Evolutionary conservation across 2,888 invertebrate species (phyloP).

Genomic region (Eubasilissa splendida): DNA sequence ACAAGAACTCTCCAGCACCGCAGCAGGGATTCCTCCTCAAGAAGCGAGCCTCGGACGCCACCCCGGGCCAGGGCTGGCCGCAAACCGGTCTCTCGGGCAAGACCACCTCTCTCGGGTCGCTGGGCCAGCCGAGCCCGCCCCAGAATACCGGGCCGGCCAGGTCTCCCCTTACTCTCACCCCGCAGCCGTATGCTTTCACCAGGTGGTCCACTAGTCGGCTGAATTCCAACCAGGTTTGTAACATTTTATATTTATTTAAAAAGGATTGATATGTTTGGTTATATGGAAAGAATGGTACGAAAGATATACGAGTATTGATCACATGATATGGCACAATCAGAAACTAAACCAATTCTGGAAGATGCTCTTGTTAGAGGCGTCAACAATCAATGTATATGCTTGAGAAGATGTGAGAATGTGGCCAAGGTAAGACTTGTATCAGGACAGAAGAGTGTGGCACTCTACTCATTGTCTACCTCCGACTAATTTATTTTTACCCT

Average conservation of each 20-base stretch:
- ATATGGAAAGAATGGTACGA: too few species aligned
- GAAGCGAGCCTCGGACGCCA: conserved; percentile 81
- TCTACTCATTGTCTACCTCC: too few species aligned
- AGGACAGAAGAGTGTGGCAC: too few species aligned
- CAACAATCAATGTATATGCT: too few species aligned
- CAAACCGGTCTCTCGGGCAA: conserved; percentile 82
- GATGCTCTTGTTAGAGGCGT: too few species aligned
- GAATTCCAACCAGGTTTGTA: conserved; percentile 76
- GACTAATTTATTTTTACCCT: background rate
- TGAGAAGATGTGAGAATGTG: too few species aligned
- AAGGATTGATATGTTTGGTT: too few species aligned
- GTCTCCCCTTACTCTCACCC: conserved; percentile 52
- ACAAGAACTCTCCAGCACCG: conserved; percentile 80
- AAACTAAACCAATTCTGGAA: too few species aligned
- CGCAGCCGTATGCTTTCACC: conserved; percentile 66
- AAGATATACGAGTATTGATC: too few species aligned
- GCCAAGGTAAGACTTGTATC: too few species aligned
- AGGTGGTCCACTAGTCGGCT: conserved; percentile 84
- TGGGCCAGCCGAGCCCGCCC: conserved; percentile 71
- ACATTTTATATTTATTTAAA: background rate
- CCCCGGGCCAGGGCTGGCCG: conserved; percentile 72
- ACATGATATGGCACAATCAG: too few species aligned
- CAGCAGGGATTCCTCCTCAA: conserved; percentile 87
- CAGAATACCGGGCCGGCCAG: conserved; percentile 71
- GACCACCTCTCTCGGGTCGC: conserved; percentile 88